Evolutionary conservation across 2,113 vertebrate genomes (phyloP), one percentile per base, ranked within the genome.

Genomic region (Nibea coibor): DNA sequence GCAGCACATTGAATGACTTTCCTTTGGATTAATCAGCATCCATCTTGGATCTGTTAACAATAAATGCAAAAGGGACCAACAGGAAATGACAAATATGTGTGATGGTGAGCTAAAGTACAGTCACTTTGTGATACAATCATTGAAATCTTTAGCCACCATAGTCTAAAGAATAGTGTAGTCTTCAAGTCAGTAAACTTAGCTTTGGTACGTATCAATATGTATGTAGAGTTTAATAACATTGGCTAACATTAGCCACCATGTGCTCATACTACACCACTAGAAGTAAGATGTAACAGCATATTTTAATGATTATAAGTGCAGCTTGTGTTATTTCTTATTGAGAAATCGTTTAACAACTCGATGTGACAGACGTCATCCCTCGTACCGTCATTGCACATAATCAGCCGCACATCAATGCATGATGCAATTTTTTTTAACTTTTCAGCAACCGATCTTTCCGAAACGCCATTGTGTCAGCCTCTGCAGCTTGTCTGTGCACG

Each of bases 401-500:
- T 15, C n/a, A 45, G 22, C 14, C 70, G 43, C 45, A 53, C 22
- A 45, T 11, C 26, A 63, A 17, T 0, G 31, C 24, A 43, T 19
- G 8, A 16, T 15, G 16, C 26, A 24, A 1, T 24, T 31, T 64
- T 24, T 47, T 26, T 26, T 2, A 26, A 24, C 68, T 42, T 31
- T 43, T 54, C 26, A 42, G 17, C n/a, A 20, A 16, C 17, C 35
- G 14, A 2, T 28, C 4, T 43, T 26, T 51, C 16, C 43, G 51
- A 68, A 58, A 39, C 12, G 22, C 20, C 39, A 62, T n/a, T 53
- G 72, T 5, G 42, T 75, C 54, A 61, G 83, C 47, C 43, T 80
- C 47, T 51, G 50, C 17, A 58, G 61, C 72, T 66, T 64, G 31
- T 28, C 56, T 64, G 39, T 20, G n/a, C 64, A 62, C 31, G 47